Conservation (phyloP, 2,797 vertebrate species). For the Falco cherrug region DNA sequence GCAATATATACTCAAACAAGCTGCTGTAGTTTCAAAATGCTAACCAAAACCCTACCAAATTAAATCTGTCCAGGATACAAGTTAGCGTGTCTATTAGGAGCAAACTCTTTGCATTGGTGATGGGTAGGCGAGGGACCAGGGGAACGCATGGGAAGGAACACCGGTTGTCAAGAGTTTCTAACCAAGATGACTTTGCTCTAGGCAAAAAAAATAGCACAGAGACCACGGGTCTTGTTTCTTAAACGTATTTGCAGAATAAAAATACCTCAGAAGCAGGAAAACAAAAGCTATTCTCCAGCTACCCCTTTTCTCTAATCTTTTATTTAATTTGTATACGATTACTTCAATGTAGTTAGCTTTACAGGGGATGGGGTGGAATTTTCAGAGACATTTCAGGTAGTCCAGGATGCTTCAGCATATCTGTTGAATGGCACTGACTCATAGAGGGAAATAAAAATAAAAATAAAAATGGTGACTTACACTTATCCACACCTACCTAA, state of each 20-base stretch:
- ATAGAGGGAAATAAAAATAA: too few relatives aligned
- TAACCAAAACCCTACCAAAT: not conserved
- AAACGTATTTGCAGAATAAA: not conserved
- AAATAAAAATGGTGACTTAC: not conserved
- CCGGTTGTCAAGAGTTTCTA: not conserved
- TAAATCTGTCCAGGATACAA: not conserved
- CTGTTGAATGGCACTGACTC: not conserved
- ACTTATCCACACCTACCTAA: not conserved
- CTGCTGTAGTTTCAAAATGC: not conserved
- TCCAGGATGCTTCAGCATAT: not conserved
- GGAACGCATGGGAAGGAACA: not conserved
- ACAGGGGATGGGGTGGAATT: not conserved
- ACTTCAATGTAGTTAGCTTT: not conserved
- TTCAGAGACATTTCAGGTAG: not conserved
- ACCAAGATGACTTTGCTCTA: not conserved
- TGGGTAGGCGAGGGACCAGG: not conserved
- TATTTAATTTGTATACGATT: not conserved
- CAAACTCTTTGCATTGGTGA: not conserved
- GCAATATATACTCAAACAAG: not conserved
- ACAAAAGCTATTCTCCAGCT: not conserved
- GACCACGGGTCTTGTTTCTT: not conserved
- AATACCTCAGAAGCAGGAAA: not conserved
- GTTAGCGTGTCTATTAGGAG: not conserved
- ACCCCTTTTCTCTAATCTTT: not conserved
- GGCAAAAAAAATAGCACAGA: not conserved